These are phyloP conservation scores for Mastomys natalensis DNA, from an alignment of 2,113 vertebrate species.

Conservation along the genomic window DNA sequence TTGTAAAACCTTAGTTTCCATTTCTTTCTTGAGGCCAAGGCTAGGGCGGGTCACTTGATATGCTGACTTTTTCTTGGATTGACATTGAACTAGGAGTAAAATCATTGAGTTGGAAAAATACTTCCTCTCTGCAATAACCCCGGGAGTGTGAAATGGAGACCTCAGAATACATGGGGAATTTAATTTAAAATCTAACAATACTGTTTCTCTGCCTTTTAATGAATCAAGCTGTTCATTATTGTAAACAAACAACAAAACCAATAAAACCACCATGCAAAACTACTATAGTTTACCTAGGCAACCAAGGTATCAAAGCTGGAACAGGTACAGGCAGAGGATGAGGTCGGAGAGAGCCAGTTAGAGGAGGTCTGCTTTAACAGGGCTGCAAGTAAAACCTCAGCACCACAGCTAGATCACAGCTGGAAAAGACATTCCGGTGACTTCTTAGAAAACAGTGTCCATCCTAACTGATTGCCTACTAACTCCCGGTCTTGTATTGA, in stretches of 20 bases:
- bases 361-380: not conserved
- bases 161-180: slow-evolving; percentile 11
- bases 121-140: not conserved
- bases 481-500: slow-evolving; percentile 67
- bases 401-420: not conserved
- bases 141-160: not conserved
- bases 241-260: not conserved
- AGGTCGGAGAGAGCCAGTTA: not conserved
- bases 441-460: slow-evolving; percentile 57
- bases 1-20: slow-evolving; percentile 55
- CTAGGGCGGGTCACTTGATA: slow-evolving; percentile 23
- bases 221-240: not conserved
- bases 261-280: slow-evolving; percentile 31
- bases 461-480: slow-evolving; percentile 37
- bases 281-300: not conserved
- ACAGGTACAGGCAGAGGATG: not conserved
- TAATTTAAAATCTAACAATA: not conserved
- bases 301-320: not conserved
- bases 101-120: not conserved
- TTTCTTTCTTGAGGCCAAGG: slow-evolving; percentile 58
- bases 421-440: not conserved
- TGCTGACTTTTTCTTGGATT: slow-evolving; percentile 17
- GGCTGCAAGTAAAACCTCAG: not conserved
- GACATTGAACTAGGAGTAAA: slow-evolving; percentile 41
- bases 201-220: slow-evolving; percentile 29